Base-by-base conservation (phyloP, 1,140 invertebrate genomes). In the Drosophila bocki region DNA sequence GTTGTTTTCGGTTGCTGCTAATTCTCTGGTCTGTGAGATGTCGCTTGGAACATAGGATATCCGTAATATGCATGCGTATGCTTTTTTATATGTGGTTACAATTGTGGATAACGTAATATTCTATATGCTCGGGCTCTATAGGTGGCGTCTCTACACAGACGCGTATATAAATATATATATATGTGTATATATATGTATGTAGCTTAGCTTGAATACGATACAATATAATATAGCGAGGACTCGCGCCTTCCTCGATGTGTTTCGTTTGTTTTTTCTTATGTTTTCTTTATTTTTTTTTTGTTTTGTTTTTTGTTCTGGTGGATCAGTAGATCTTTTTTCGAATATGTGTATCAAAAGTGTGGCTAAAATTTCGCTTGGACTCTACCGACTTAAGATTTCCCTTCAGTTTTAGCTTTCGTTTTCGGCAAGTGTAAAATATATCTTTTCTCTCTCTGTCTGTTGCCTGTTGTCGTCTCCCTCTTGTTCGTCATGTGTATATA, bases 271-370 rank as follows among this genome's bases (percentile, higher is more conserved):
- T 45, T 50, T 68, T 26, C 4, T 26, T 5, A 26, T 4, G 26
- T 26, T 26, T 26, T 19, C 19, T 33, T 22, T n/a, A 1, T 37
- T 57, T 3, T 56, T 17, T 32, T 15, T 32, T 0, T 1, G 35
- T 19, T 45, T 51, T 39, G n/a, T 8, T 15, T 32, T 22, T 41
- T 32, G 17, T 69, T 29, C 45, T 65, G 59, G 35, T 64, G 35
- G 33, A 64, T 67, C 33, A n/a, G 61, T 39, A 29, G 64, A 68
- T 54, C 48, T 39, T 22, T 13, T 17, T 12, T 54, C 32, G 51
- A 78, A 82, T 82, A 72, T 82, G 57, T 74, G 67, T 82, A 82
- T 82, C 80, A 82, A 82, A 82, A 82, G 65, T 70, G 69, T 71
- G 56, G 67, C 56, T 61, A 64, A 81, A 81, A 53, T 54, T 51